Base-by-base conservation (phyloP, 2,113 vertebrate species). In the Atlantisia rogersi region DNA sequence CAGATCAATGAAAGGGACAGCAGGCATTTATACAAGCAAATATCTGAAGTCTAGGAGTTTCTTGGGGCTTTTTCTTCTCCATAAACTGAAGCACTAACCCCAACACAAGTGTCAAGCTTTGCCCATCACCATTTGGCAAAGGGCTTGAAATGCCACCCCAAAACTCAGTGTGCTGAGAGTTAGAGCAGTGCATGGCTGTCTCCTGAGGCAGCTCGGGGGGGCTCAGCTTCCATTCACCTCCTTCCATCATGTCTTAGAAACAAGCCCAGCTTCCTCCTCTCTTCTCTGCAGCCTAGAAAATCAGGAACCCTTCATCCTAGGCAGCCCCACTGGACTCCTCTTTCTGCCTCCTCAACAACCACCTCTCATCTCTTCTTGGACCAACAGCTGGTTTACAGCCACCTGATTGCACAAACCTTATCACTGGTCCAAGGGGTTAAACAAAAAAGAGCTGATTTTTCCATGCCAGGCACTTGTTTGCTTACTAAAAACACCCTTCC, bases 341-440 rank as follows among this genome's bases (percentile, higher is more conserved):
- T 6, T 62, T 32, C 71, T 48, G 62, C 44, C 42, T 42, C 44
- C 44, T 21, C 42, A 14, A n/a, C 20, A 42, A 37, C 35, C 63
- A 50, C 15, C 32, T 32, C n/a, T 0, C 8, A 21, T 14, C 48
- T 46, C 31, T 25, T 60, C 13, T n/a, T 0, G 9, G 26, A 56
- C 18, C 35, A 48, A 25, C 12, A 3, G 28, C 7, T 15, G 20
- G 6, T n/a, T 19, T 78, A 55, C 60, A 84, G 65, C 17, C 9
- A 24, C 19, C 1, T 3, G 15, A n/a, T 29, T 15, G 59, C 28
- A 65, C 31, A 90, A 50, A 65, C 40, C 17, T 35, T 39, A 86
- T 2, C 29, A 15, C 0, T 35, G 9, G 17, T 50, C 15, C 28
- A 19, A 35, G 2, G 4, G 5, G 26, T 71, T 86, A 8, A 31